These are phyloP conservation scores for Drosophila pectinifera DNA, from an alignment of 1,140 invertebrate genomes.

Conservation along the genomic window DNA sequence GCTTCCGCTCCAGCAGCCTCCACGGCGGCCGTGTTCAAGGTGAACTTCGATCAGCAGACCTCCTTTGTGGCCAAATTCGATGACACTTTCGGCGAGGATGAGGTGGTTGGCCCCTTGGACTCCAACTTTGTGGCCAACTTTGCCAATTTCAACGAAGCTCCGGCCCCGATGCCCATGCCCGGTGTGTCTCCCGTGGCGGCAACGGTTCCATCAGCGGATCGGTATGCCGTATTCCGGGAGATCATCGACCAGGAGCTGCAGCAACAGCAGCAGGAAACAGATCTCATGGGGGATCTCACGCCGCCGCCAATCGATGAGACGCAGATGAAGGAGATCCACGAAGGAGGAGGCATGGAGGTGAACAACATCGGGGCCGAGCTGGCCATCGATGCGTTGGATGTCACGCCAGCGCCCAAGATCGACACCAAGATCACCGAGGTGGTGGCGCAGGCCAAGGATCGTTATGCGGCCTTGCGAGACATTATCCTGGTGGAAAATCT, in stretches of 20 bases:
- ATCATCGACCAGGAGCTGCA: constrained; percentile 90
- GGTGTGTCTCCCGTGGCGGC: constrained; percentile 35
- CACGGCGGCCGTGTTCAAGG: constrained; percentile 85
- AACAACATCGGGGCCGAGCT: constrained; percentile 18
- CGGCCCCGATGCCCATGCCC: constrained; percentile 75
- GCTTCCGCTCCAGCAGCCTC: constrained; percentile 1
- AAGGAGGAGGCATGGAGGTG: constrained; percentile 14
- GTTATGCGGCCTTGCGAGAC: constrained; percentile 90
- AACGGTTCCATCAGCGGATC: constrained; percentile 87
- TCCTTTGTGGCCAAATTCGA: constrained; percentile 86
- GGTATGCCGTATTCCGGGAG: constrained; percentile 94
- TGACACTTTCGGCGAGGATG: constrained; percentile 86
- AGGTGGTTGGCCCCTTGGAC: constrained; percentile 1
- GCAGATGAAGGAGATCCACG: constrained; percentile 26
- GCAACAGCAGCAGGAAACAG: constrained; percentile 86
- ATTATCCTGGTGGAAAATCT: constrained; percentile 88
- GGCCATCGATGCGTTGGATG: constrained; percentile 37
- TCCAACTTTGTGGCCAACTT: constrained; percentile 87
- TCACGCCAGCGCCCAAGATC: constrained; percentile 59
- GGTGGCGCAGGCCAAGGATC: constrained; percentile 86
- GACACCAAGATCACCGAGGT: constrained; percentile 85
- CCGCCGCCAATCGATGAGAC: constrained; percentile 51
- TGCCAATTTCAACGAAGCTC: constrained; percentile 86
- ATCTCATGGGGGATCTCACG: constrained; percentile 72
- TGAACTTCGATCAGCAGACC: constrained; percentile 86